Base-by-base conservation (phyloP, 2,888 invertebrate genomes). In the Zonitis immaculata region DNA sequence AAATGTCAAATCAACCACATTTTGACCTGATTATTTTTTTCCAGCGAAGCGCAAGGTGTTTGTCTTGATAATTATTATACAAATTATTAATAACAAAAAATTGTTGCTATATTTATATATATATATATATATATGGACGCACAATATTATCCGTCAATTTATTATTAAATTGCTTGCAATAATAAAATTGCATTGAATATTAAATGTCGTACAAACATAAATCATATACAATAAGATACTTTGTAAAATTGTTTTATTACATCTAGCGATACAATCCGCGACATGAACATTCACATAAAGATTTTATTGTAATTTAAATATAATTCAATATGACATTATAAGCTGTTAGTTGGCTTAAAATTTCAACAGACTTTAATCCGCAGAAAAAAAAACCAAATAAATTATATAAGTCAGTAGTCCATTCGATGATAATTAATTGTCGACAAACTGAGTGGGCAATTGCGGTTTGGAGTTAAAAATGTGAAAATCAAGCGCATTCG, bases 251-350 rank as follows among this genome's bases (percentile, higher is more conserved):
- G 62, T 59, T 68, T 71, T 71, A 71, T 70, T 71, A 64, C n/a
- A n/a, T n/a, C n/a, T 70, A 63, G 58, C 58, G 62, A 65, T 61
- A 66, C 68, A 68, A 67, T 68, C 69, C n/a, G n/a, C 66, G 67
- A 71, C 69, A 70, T 68, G 70, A 68, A 68, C 70, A 69, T 71
- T 64, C 61, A 67, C 68, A 68, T 69, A 69, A 68, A 71, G 66
- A 62, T 67, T 64, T 63, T 54, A 62, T 64, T 63, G 57, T 58
- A 57, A 14, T 45, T 58, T n/a, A n/a, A n/a, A n/a, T 59, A 70
- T 70, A 68, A 69, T 56, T 71, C 70, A 69, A 54, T 49, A 51
- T 57, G 72, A 70, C 70, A 60, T 59, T n/a, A n/a, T 71, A 70
- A 72, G 71, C 72, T 70, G 58, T 57, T 54, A 63, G 61, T 62